Evolutionary conservation across 2,797 vertebrate species (phyloP).

Genomic region (Florisuga fusca): DNA sequence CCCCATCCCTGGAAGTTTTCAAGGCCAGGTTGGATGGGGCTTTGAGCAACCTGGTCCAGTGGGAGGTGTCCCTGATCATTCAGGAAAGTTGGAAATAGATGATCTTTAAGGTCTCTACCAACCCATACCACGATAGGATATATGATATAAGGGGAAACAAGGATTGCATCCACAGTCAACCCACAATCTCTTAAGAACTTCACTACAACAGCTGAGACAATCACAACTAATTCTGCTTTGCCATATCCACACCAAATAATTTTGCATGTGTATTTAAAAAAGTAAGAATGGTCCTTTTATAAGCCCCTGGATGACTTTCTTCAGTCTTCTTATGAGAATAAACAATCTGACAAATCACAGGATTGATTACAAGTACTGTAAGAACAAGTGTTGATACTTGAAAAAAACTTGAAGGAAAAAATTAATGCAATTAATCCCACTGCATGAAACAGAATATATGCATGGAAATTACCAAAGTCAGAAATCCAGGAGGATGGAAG

Average conservation of each 20-base stretch:
- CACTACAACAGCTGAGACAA: background rate
- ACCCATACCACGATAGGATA: no score
- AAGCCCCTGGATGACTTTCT: background rate
- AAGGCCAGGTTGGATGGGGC: no score
- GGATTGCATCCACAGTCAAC: background rate
- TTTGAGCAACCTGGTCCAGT: no score
- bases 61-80: no score
- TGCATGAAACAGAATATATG: background rate
- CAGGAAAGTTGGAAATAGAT: no score
- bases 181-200: background rate
- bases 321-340: background rate
- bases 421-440: background rate
- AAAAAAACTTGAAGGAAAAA: background rate
- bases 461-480: background rate
- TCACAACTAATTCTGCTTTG: background rate
- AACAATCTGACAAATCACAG: background rate
- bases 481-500: background rate
- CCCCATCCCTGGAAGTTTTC: no score
- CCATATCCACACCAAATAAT: background rate
- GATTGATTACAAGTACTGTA: background rate
- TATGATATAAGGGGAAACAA: background rate
- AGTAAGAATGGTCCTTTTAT: background rate
- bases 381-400: background rate
- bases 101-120: no score
- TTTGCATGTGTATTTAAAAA: background rate